Evolutionary conservation across 2,113 vertebrate species (phyloP).

Genomic region (Rana temporaria): DNA sequence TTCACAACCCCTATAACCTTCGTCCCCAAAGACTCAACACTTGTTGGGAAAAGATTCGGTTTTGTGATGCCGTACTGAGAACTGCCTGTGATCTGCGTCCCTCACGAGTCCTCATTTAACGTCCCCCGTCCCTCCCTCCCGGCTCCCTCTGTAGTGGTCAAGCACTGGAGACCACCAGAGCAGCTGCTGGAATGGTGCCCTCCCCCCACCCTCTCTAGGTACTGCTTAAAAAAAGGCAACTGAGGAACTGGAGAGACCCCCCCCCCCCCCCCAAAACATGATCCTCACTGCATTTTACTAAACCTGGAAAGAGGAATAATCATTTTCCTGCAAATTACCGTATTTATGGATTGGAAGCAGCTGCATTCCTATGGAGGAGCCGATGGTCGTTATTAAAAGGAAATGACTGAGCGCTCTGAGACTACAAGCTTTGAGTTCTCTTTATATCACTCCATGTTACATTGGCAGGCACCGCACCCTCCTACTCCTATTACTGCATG

Average conservation of each 20-base stretch:
- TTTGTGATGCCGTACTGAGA: too few relatives aligned
- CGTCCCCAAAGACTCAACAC: neutral
- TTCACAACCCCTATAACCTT: neutral
- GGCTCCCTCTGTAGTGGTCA: slow-evolving; percentile 19
- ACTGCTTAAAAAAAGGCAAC: neutral
- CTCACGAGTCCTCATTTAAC: slow-evolving; percentile 27
- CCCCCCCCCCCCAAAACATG: neutral
- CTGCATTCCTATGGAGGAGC: too few relatives aligned
- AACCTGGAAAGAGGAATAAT: too few relatives aligned
- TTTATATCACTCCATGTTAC: too few relatives aligned
- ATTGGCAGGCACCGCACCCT: too few relatives aligned
- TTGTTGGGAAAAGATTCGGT: too few relatives aligned
- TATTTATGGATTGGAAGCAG: too few relatives aligned
- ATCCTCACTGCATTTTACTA: neutral
- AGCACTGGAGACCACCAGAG: slow-evolving; percentile 43
- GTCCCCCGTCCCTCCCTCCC: neutral
- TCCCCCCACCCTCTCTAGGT: neutral
- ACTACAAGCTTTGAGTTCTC: too few relatives aligned
- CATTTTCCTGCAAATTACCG: too few relatives aligned
- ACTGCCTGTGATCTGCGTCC: neutral
- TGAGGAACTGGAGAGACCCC: neutral
- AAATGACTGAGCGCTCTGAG: too few relatives aligned
- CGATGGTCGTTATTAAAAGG: too few relatives aligned
- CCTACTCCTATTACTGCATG: too few relatives aligned
- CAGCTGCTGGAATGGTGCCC: slow-evolving; percentile 13